Evolutionary conservation across 2,888 invertebrate species (phyloP), one percentile per base, ranked within the genome.

Genomic region (Rhamnusium bicolor): DNA sequence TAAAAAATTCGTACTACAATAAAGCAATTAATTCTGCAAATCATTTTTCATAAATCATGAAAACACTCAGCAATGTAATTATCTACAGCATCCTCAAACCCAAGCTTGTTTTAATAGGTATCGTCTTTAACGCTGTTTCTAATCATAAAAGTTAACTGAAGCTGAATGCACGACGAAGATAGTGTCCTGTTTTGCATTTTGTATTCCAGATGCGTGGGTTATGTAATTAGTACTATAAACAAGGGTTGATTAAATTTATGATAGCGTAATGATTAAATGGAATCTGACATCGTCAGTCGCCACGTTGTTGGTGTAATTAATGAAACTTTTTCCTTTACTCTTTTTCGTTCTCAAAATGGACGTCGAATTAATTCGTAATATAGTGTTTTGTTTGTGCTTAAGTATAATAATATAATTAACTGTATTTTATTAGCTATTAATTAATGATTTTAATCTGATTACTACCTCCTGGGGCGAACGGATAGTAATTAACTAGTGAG

Each of bases 161-260:
- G 12, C 54, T 27, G 54, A 14, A 24, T 27, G 27, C 24, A n/a
- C 24, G 2, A 27, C 24, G 24, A 27, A n/a, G 54, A 24, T 24
- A 24, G 12, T 53, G 53, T 21, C 54, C 54, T 24, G 6, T 27
- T 75, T 75, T 67, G 69, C 74, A 72, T 74, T 72, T 70, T 72
- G 70, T 69, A 24, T 19, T 47, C 49, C 58, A 53, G 67, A 75
- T 67, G 72, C 67, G 67, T 66, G 62, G 49, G 71, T 61, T 56
- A 56, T 69, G 62, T 72, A 61, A 75, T 75, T 72, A 75, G 74
- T 72, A 29, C 29, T 69, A 72, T 75, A 72, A 75, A 72, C 74
- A 74, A 69, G 72, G 67, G 72, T 72, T 69, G 72, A 75, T 75
- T 75, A 56, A 75, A 72, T 72, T 72, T 67, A 69, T 70, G 72